Conservation (phyloP, 2,797 vertebrate species). For the Pseudomugil tenellus region DNA sequence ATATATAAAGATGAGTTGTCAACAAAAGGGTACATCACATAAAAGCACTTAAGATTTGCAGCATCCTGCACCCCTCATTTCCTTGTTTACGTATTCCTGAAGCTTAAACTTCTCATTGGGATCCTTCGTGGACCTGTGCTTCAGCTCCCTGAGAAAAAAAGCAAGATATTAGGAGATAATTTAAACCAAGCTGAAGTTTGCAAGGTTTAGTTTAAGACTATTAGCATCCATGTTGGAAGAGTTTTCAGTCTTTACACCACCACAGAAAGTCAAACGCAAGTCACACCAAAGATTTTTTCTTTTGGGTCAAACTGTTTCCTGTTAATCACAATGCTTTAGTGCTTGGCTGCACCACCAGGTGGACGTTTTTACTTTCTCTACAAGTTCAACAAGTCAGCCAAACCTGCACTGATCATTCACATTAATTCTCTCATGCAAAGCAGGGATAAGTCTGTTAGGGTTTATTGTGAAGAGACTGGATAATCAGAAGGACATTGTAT, state of each 20-base stretch:
- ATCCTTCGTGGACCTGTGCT: conserved; percentile 87
- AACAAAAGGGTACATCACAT: conserved; percentile 14
- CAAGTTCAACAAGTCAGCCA: not conserved
- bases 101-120: conserved; percentile 90
- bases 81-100: conserved; percentile 91
- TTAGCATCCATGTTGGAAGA: not conserved
- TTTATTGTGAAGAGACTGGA: not conserved
- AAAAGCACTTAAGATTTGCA: conserved; percentile 79
- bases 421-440: too few relatives aligned
- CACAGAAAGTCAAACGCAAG: not conserved
- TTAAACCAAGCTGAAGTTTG: not conserved
- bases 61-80: conserved; percentile 87
- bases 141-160: conserved; percentile 86
- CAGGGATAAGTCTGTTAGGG: too few relatives aligned
- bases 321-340: not conserved
- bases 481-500: too few relatives aligned
- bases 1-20: conserved; percentile 23
- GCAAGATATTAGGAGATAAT: not conserved
- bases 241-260: not conserved
- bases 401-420: not conserved
- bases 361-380: not conserved
- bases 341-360: not conserved
- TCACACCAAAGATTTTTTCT: not conserved
- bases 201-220: not conserved
- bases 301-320: not conserved